Base-by-base conservation (phyloP, 2,888 invertebrate species). In the Mesoligia furuncula region DNA sequence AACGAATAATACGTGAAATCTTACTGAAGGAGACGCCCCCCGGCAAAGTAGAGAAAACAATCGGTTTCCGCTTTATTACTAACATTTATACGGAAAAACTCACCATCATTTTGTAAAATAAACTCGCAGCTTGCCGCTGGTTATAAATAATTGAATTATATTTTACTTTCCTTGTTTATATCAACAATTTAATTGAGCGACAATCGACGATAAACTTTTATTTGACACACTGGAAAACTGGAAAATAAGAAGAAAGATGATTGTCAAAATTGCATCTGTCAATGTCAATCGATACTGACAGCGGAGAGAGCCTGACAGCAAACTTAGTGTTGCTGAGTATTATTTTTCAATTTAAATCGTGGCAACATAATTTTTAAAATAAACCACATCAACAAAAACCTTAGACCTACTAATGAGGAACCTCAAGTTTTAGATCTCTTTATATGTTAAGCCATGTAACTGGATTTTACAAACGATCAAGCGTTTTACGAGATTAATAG, bases 21-120 rank as follows among this genome's bases (percentile, higher is more conserved):
- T 65, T 20, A 15, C 8, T 78, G 59, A 67, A 72, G 91, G 91
- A 73, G 85, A 94, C 94, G 93, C 94, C 94, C 94, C 94, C 93
- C 88, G 89, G 85, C 74, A 78, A 78, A 59, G 77, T 39, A n/a
- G 45, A 42, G 42, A 79, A 80, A 80, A 69, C 65, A 79, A 67
- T 42, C 4, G 24, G 57, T 75, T 79, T 66, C 48, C 24, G 9
- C 17, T 3, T 9, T 39, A 64, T 61, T 76, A 65, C 45, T n/a
- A 42, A 45, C 9, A 15, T 20, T 15, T 27, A 62, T 11, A 8
- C 9, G 62, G 45, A 24, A 71, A 75, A 80, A 89, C 94, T 93
- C 84, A 95, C 95, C 95, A 95, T 95, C 95, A 95, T 95, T 75
- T 91, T 93, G 85, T 73, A 79, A 57, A 66, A 62, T 54, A 81